Conservation (phyloP, 2,888 invertebrate species). For the Microctonus hyperodae region DNA sequence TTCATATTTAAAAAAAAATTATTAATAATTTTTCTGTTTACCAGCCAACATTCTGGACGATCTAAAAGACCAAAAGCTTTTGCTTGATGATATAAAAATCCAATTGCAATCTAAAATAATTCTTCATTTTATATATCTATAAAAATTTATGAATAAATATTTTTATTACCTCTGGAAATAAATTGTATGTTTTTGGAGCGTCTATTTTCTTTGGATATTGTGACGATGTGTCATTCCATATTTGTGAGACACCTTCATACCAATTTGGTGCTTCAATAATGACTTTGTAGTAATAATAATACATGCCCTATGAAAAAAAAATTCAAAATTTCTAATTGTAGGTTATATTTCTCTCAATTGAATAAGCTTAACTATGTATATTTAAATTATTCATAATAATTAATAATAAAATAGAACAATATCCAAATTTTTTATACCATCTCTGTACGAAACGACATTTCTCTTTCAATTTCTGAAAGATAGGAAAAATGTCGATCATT, state of each 20-base stretch:
- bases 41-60: constrained; percentile 62
- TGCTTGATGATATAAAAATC: constrained; percentile 65
- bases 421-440: constrained; percentile 67
- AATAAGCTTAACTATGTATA: not conserved
- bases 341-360: not conserved
- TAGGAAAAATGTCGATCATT: constrained; percentile 85
- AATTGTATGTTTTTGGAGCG: constrained; percentile 81
- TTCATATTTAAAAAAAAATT: too few species aligned
- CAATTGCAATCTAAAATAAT: constrained; percentile 60
- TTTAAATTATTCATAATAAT: not conserved
- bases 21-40: constrained; percentile 32
- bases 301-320: constrained; percentile 71
- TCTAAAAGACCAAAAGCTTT: constrained; percentile 54
- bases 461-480: constrained; percentile 82
- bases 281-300: constrained; percentile 88
- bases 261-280: constrained; percentile 74
- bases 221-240: constrained; percentile 77
- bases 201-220: constrained; percentile 85
- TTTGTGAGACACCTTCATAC: constrained; percentile 69
- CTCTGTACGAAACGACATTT: constrained; percentile 86
- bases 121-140: not conserved
- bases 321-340: not conserved
- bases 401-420: constrained; percentile 11
- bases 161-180: constrained; percentile 78
- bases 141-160: too few species aligned